Evolutionary conservation across 2,113 vertebrate genomes (phyloP).

Genomic region (Syngnathoides biaculeatus): DNA sequence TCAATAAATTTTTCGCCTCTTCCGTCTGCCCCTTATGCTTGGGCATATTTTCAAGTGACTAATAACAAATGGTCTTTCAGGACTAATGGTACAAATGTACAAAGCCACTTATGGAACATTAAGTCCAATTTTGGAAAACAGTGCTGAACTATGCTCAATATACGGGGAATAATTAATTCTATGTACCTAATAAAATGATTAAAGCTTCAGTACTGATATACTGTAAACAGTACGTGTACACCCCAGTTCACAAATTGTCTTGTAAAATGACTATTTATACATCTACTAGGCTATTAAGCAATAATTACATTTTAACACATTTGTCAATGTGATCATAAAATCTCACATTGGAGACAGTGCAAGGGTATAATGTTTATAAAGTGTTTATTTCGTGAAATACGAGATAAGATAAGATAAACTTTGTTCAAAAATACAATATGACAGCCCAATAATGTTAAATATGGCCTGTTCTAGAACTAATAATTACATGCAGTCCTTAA

Average conservation of each 20-base stretch:
- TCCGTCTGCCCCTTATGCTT: slow-evolving; percentile 31
- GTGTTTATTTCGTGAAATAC: too few relatives aligned
- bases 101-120: slow-evolving; percentile 36
- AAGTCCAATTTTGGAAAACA: slow-evolving; percentile 21
- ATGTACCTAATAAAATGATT: not conserved
- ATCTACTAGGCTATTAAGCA: not conserved
- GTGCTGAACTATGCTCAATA: slow-evolving; percentile 1
- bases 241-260: not conserved
- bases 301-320: too few relatives aligned
- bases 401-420: too few relatives aligned
- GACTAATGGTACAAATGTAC: slow-evolving; percentile 29
- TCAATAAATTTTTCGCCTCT: slow-evolving; percentile 64
- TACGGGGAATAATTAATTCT: not conserved
- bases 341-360: too few relatives aligned
- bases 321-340: too few relatives aligned
- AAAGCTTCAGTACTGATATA: too few relatives aligned
- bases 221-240: not conserved
- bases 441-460: too few relatives aligned
- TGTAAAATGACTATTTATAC: not conserved
- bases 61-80: slow-evolving; percentile 53
- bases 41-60: slow-evolving; percentile 33
- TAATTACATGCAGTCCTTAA: too few relatives aligned
- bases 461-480: too few relatives aligned
- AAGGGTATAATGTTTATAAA: too few relatives aligned
- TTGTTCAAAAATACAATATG: too few relatives aligned